Evolutionary conservation across 2,113 vertebrate species (phyloP), one percentile per base, ranked within the genome.

Genomic region (Sinosuthora webbiana): DNA sequence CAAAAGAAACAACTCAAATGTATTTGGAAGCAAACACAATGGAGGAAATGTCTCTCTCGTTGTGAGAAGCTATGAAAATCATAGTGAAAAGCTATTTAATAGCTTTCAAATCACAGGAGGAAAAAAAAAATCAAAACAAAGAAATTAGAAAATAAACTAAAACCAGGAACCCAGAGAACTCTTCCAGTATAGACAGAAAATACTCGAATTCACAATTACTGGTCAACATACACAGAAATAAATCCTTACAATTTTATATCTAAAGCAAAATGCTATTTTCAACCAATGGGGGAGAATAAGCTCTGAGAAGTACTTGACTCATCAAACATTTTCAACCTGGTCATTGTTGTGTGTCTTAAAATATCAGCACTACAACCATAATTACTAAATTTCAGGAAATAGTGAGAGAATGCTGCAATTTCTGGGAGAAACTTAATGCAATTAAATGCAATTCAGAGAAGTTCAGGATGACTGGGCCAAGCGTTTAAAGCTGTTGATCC

Each of bases 101-200:
- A 79, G n/a, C n/a, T n/a, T n/a, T n/a, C n/a, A n/a, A 95, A 96
- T 95, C 81, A 93, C 89, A 95, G 15, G 70, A 96, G 87, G 22
- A 80, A 64, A n/a, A 50, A 82, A 92, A 47, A 82, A 92, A 5
- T 94, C 73, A 84, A 88, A 97, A 94, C 63, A 93, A 97, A 96
- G 47, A 94, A 93, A 95, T 95, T 93, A 71, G 16, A 74, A 77
- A 78, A 91, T 52, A 89, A 95, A 83, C 44, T 82, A 93, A 94
- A 91, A 52, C 11, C 60, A 83, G 44, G 45, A 90, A 77, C 37
- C 4, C 47, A 90, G 47, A 95, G 41, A 87, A 90, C 17, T 88
- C 42, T 93, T 95, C 57, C n/a, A 80, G 62, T 71, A 82, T 12
- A 74, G 28, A 11, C 33, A 82, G 74, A 90, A 84, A 81, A 76